These are phyloP conservation scores for Lates calcarifer DNA, from an alignment of 2,113 vertebrate species.

Conservation along the genomic window DNA sequence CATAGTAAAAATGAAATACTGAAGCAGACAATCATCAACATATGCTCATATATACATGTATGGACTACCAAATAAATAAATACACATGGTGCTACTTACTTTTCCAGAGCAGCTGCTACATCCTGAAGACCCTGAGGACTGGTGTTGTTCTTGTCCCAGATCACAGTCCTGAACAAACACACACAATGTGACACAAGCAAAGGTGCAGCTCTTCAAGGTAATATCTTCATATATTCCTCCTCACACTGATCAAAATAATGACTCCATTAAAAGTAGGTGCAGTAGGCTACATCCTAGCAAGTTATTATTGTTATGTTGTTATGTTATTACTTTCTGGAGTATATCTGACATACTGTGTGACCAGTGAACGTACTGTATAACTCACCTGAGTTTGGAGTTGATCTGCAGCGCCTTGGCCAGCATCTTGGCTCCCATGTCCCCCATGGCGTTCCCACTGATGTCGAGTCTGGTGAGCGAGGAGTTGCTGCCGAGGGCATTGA, in stretches of 20 bases:
- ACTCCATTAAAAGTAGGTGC: not conserved
- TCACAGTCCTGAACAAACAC: conserved; percentile 90
- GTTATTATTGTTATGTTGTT: too few species aligned
- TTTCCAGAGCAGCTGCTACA: conserved; percentile 95
- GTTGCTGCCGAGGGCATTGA: conserved; percentile 98
- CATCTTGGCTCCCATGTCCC: conserved; percentile 99
- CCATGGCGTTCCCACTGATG: conserved; percentile 97
- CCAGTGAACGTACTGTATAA: not conserved
- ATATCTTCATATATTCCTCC: not conserved
- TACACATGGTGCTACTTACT: conserved; percentile 84
- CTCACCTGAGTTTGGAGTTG: conserved; percentile 96
- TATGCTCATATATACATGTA: not conserved
- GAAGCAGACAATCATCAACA: not conserved
- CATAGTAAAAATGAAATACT: not conserved
- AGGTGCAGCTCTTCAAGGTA: not conserved
- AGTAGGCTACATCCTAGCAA: too few species aligned
- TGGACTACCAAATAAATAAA: not conserved
- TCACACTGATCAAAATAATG: too few species aligned
- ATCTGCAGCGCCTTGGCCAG: conserved; percentile 97
- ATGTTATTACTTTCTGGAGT: not conserved
- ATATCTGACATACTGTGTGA: not conserved
- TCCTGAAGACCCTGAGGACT: conserved; percentile 98
- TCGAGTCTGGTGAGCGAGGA: conserved; percentile 94
- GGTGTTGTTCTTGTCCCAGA: conserved; percentile 98
- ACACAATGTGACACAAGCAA: not conserved